These are phyloP conservation scores for Thamnaconus septentrionalis DNA, from an alignment of 2,113 vertebrate species.

Conservation along the genomic window DNA sequence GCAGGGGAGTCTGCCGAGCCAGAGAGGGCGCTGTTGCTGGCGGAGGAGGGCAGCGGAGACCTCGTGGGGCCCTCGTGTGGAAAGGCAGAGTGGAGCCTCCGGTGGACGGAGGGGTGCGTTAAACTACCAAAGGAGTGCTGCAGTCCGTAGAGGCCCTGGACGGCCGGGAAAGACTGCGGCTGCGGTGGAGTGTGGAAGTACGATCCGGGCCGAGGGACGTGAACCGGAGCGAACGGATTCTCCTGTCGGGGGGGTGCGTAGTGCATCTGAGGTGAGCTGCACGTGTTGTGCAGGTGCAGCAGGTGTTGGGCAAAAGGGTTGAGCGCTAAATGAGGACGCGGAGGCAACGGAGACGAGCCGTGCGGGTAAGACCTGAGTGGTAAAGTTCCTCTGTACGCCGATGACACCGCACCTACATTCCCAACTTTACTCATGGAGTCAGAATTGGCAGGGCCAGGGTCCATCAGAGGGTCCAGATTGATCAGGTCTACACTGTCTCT, in stretches of 20 bases:
- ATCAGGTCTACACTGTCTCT: slow-evolving; percentile 80
- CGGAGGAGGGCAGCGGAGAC: slow-evolving; percentile 54
- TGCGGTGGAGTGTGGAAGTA: slow-evolving; percentile 76
- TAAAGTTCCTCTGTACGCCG: slow-evolving; percentile 51
- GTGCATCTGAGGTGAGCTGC: slow-evolving; percentile 68
- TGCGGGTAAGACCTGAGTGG: slow-evolving; percentile 73
- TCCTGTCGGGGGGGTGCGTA: slow-evolving; percentile 76
- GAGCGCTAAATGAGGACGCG: slow-evolving; percentile 75
- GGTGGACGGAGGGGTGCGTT: no score
- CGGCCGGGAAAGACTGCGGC: slow-evolving; percentile 72
- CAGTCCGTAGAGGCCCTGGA: slow-evolving; percentile 82
- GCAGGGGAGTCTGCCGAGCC: slow-evolving; percentile 49
- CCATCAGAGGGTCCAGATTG: slow-evolving; percentile 85
- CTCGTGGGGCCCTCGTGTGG: slow-evolving; percentile 27
- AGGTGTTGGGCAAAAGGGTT: slow-evolving; percentile 83
- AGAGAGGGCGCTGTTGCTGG: slow-evolving; percentile 73
- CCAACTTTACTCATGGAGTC: slow-evolving; percentile 8
- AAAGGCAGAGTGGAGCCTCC: slow-evolving; percentile 24
- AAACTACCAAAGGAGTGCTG: slow-evolving; percentile 21
- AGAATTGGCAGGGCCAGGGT: slow-evolving; percentile 11
- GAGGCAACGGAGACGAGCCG: slow-evolving; percentile 55
- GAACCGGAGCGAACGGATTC: slow-evolving; percentile 79
- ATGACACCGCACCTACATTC: slow-evolving; percentile 18
- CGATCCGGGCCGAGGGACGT: slow-evolving; percentile 65
- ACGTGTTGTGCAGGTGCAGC: slow-evolving; percentile 33